Base-by-base conservation (phyloP, 2,888 invertebrate genomes). In the Latrodectus elegans region DNA sequence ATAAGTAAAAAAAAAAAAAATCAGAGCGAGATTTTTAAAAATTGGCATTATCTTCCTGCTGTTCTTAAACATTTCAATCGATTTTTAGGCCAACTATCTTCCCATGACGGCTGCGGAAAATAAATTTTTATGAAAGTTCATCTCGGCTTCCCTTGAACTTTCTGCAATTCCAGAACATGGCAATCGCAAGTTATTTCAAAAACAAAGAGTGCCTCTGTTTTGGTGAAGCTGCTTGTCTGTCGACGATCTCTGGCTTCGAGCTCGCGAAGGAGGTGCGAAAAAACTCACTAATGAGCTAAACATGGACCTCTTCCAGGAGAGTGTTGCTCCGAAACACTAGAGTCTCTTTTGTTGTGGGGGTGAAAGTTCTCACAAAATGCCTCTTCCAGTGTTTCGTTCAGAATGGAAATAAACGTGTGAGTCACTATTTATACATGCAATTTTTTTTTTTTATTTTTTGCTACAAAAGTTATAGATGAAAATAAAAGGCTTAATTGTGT, bases 281-380 rank as follows among this genome's bases (percentile, higher is more conserved):
- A 80, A 72, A 81, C 72, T 76, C 76, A 17, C 70, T 83, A 83
- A 83, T 83, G 83, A 83, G 76, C 75, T 83, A 81, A 81, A 81
- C 81, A 81, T 74, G 81, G 81, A 81, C 64, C 73, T 67, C 73
- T 74, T 81, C 74, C 81, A 74, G 81, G 60, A 60, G n/a, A 60
- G 60, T 60, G 60, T 60, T 12, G 60, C n/a, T 12, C 12, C 60
- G 60, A 60, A 38, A 60, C 60, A 60, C 60, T 60, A 8, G 12
- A 60, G n/a, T 9, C 60, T 6, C 60, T 15, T 60, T n/a, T 60
- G 12, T 15, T 15, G n/a, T 15, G 60, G 60, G 12, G 14, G 60
- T n/a, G 14, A 60, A 38, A 60, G 14, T 60, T 60, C 60, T 60
- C 60, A 12, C 60, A 60, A 15, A 38, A 15, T 60, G 12, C 60